These are phyloP conservation scores for Chelon auratus DNA, from an alignment of 2,797 vertebrate genomes.

Conservation along the genomic window DNA sequence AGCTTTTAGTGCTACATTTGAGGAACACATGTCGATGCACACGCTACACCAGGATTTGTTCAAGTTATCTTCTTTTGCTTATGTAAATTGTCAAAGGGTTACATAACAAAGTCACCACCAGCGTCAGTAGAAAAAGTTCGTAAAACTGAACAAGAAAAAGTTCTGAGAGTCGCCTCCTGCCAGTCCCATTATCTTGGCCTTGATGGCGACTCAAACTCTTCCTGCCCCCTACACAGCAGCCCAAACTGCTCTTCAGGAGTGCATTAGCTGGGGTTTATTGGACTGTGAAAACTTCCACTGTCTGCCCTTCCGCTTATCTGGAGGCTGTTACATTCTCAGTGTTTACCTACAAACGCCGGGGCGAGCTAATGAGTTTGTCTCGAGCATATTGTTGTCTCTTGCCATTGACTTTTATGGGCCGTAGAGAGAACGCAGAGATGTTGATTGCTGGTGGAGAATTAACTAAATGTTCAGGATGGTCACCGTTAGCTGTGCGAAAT, in stretches of 20 bases:
- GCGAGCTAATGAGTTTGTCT: conserved; percentile 75
- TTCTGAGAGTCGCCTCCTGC: conserved; percentile 46
- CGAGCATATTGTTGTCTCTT: conserved; percentile 75
- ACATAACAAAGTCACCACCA: conserved; percentile 1
- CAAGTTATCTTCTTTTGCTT: conserved; percentile 1
- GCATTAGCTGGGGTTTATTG: conserved; percentile 73
- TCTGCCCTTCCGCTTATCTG: conserved; percentile 71
- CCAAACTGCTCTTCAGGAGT: conserved; percentile 54
- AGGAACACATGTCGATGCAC: conserved; percentile 14
- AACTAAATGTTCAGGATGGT: conserved; percentile 59
- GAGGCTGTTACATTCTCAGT: conserved; percentile 49
- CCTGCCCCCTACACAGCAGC: conserved; percentile 28
- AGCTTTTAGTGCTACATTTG: conserved; percentile 60
- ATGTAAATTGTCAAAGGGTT: conserved; percentile 2
- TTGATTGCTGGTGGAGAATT: conserved; percentile 60
- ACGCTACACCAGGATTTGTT: conserved; percentile 14
- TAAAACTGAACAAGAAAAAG: conserved; percentile 39
- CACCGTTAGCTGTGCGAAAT: conserved; percentile 39
- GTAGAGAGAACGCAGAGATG: conserved; percentile 44
- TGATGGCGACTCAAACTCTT: conserved; percentile 45
- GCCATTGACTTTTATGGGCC: conserved; percentile 80
- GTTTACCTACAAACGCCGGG: conserved; percentile 76
- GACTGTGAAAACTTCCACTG: conserved; percentile 62
- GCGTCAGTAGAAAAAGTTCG: conserved; percentile 43
- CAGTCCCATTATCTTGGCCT: conserved; percentile 48